phyloP scores from a whole-genome alignment of 92 coral and sea anemone species.

The Parazoanthus darwini region DNA sequence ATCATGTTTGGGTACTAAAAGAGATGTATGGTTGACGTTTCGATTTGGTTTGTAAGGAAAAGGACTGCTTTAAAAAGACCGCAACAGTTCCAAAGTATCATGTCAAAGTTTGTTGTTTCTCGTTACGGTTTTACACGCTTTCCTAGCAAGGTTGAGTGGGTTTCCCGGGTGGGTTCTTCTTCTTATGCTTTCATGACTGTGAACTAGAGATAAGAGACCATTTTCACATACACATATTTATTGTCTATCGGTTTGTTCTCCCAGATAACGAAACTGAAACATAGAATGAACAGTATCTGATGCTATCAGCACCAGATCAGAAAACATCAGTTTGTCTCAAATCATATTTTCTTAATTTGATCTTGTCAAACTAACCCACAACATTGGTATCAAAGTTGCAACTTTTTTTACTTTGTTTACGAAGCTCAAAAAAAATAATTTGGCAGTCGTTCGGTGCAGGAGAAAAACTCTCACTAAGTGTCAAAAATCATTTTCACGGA shows the following conservation, averaged over 20 bases:
- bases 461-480: neutral
- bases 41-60: neutral
- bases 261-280: neutral
- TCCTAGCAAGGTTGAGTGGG: slow-evolving; percentile 10
- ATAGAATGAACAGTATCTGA: neutral
- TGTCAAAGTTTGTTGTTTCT: neutral
- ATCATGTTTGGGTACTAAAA: neutral
- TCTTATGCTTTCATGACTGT: neutral
- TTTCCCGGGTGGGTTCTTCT: neutral
- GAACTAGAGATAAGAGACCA: neutral
- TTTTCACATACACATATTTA: neutral
- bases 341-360: neutral
- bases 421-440: too few relatives aligned
- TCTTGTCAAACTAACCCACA: neutral
- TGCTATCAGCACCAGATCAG: neutral
- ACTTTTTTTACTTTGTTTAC: too few relatives aligned
- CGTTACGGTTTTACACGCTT: neutral
- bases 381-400: too few relatives aligned
- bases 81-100: neutral
- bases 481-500: neutral
- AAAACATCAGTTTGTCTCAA: neutral
- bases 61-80: neutral
- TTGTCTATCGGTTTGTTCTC: neutral
- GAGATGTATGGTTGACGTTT: neutral
- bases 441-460: neutral